These are phyloP conservation scores for Eupithecia abbreviata DNA, from an alignment of 2,888 invertebrate genomes.

Conservation along the genomic window DNA sequence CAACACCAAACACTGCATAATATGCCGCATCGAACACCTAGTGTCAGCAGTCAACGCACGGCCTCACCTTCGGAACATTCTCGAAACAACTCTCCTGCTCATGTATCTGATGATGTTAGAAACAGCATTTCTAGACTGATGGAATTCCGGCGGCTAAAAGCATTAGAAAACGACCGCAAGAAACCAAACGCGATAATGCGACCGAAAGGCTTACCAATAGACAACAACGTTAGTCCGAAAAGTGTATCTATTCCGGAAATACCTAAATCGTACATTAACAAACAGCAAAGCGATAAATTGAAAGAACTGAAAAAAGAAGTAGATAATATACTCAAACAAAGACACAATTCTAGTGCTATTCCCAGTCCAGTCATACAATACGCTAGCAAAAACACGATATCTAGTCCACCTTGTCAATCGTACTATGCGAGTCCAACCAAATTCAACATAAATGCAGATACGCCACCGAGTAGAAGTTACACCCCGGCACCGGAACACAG, in stretches of 20 bases:
- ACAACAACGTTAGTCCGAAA: slow-evolving; percentile 47
- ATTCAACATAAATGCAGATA: slow-evolving; percentile 7
- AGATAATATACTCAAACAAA: slow-evolving; percentile 42
- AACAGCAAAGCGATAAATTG: slow-evolving; percentile 54
- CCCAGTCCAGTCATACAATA: slow-evolving; percentile 47
- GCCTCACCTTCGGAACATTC: slow-evolving; percentile 11
- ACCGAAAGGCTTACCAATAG: slow-evolving; percentile 37
- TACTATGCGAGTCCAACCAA: slow-evolving; percentile 14
- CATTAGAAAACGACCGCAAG: slow-evolving; percentile 32
- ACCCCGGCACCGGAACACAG: slow-evolving; percentile 14
- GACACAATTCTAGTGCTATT: slow-evolving; percentile 29
- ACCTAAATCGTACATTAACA: slow-evolving; percentile 59
- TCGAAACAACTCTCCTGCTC: slow-evolving; percentile 25
- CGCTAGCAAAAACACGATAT: slow-evolving; percentile 34
- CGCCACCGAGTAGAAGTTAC: slow-evolving; percentile 14
- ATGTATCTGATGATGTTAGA: slow-evolving; percentile 58
- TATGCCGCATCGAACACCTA: slow-evolving; percentile 27
- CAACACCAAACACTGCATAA: slow-evolving; percentile 17
- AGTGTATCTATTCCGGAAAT: slow-evolving; percentile 50
- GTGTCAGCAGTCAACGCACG: slow-evolving; percentile 10
- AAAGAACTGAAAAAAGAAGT: slow-evolving; percentile 49
- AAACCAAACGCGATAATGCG: slow-evolving; percentile 44
- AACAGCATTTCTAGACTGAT: slow-evolving; percentile 63
- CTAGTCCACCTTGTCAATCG: slow-evolving; percentile 24
- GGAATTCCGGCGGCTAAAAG: slow-evolving; percentile 60